Conservation (phyloP, 1,140 invertebrate species). For the Copidosoma floridanum region DNA sequence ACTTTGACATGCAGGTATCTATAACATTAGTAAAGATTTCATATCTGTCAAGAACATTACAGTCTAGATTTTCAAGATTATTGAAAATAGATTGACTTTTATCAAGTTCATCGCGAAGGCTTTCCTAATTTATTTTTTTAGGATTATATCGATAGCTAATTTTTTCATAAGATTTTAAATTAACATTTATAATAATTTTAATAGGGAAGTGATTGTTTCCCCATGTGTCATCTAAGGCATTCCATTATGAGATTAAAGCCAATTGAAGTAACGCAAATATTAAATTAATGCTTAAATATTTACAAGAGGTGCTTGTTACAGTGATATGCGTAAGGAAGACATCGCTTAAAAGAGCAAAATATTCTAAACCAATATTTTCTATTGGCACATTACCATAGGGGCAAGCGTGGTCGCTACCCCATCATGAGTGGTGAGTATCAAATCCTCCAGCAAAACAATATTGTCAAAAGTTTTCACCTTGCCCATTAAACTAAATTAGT, state of each 20-base stretch:
- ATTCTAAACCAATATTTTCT: not conserved
- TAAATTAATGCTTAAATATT: not conserved
- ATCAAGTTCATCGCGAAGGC: no score
- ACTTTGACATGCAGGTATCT: no score
- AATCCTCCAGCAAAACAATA: not conserved
- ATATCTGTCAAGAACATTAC: no score
- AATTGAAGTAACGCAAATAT: not conserved
- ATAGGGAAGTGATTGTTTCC: no score
- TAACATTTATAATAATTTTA: not conserved
- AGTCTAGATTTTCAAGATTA: no score
- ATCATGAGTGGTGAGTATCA: not conserved
- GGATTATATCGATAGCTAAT: not conserved
- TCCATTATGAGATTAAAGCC: not conserved
- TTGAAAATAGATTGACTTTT: no score
- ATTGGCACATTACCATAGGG: not conserved
- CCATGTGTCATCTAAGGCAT: not conserved
- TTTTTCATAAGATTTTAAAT: not conserved
- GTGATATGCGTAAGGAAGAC: no score
- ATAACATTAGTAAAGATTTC: no score
- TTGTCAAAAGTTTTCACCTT: no score
- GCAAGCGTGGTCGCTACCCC: not conserved
- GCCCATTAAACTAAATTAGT: not conserved
- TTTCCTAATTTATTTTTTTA: not conserved
- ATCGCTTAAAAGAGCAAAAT: not conserved
- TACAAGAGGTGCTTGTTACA: constrained; percentile 2